phyloP scores from a whole-genome alignment of 1,140 invertebrate species.

The Drosophila kepulauana region DNA sequence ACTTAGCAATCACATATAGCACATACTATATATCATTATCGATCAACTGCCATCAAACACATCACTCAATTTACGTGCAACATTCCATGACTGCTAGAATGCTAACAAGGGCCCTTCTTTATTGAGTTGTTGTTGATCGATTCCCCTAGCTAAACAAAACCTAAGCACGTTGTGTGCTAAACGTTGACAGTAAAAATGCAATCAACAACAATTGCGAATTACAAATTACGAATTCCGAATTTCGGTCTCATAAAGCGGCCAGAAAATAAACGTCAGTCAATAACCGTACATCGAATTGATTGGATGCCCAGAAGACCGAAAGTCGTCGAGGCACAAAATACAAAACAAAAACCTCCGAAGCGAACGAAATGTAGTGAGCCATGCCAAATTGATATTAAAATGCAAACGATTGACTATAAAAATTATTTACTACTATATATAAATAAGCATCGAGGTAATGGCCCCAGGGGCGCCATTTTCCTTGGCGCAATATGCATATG shows the following conservation, averaged over 20 bases:
- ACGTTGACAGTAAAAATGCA: constrained; percentile 71
- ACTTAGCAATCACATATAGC: not conserved
- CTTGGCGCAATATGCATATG: constrained; percentile 56
- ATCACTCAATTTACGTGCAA: constrained; percentile 35
- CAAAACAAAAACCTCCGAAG: too few species aligned
- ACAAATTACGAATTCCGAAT: constrained; percentile 70
- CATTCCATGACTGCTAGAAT: constrained; percentile 33
- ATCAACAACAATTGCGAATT: constrained; percentile 79
- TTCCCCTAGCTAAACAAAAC: not conserved
- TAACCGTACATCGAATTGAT: constrained; percentile 63
- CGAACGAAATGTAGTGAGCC: constrained; percentile 1
- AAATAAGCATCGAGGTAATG: constrained; percentile 32
- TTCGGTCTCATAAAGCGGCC: constrained; percentile 80
- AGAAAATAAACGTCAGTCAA: constrained; percentile 78
- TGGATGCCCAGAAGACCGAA: constrained; percentile 33
- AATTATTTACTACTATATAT: constrained; percentile 62
- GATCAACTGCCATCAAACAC: constrained; percentile 61
- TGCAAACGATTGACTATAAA: constrained; percentile 79
- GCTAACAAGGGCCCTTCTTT: constrained; percentile 68
- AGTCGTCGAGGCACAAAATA: too few species aligned
- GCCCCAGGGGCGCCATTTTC: constrained; percentile 29
- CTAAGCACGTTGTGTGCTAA: constrained; percentile 55
- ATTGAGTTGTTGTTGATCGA: constrained; percentile 71
- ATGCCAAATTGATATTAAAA: constrained; percentile 77
- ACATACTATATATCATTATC: constrained; percentile 46